Evolutionary conservation across 2,113 vertebrate species (phyloP).

Genomic region (Brachyhypopomus occidentalis): DNA sequence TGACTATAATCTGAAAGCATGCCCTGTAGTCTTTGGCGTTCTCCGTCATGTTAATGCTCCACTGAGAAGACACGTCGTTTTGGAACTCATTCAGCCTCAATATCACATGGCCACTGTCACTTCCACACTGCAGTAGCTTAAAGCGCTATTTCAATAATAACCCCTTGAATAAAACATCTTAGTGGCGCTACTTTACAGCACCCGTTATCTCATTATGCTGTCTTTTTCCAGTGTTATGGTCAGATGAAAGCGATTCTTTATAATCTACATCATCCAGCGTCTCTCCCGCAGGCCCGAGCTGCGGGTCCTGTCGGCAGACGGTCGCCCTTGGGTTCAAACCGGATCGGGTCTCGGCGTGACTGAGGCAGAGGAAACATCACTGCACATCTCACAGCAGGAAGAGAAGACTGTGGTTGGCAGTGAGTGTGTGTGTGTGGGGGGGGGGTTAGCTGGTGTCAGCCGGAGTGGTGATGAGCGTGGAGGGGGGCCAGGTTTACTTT

Average conservation of each 20-base stretch:
- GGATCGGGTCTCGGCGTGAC: not conserved
- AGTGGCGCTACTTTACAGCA: not conserved
- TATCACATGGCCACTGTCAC: not conserved
- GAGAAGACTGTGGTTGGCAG: conserved; percentile 32
- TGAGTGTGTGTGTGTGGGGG: conserved; percentile 47
- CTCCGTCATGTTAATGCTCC: conserved; percentile 23
- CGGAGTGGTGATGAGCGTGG: conserved; percentile 59
- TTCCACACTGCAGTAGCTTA: not conserved
- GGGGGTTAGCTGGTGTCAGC: conserved; percentile 50
- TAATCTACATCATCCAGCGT: conserved; percentile 1
- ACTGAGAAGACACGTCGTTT: conserved; percentile 26
- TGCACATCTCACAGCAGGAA: conserved; percentile 1
- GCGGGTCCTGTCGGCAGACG: not conserved
- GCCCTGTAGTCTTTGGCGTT: conserved; percentile 29
- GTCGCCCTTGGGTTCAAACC: conserved; percentile 5
- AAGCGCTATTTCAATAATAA: conserved; percentile 21
- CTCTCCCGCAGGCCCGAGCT: not conserved
- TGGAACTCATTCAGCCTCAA: conserved; percentile 5
- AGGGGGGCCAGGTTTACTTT: conserved; percentile 64
- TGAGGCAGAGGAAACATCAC: conserved; percentile 5
- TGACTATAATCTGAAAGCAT: conserved; percentile 12
- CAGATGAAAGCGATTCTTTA: not conserved
- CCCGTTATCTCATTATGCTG: not conserved
- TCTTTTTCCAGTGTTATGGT: not conserved
- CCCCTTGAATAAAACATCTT: conserved; percentile 9